phyloP scores from a whole-genome alignment of 2,888 invertebrate species.

The Patella depressa region DNA sequence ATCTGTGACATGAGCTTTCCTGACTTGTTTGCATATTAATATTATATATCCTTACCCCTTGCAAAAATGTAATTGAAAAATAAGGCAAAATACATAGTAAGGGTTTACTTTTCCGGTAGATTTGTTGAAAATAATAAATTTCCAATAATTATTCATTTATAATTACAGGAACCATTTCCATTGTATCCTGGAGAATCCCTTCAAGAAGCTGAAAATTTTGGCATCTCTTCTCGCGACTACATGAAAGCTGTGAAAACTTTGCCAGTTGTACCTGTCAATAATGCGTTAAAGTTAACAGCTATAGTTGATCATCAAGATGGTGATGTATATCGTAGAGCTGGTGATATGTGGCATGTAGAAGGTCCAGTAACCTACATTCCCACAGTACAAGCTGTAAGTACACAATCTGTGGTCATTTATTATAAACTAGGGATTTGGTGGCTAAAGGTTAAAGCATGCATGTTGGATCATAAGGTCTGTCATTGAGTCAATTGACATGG shows the following conservation, averaged over 20 bases:
- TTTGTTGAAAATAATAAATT: background rate
- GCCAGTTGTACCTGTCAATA: slow-evolving; percentile 55
- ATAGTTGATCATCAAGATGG: slow-evolving; percentile 52
- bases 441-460: no score
- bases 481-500: no score
- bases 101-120: no score
- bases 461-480: no score
- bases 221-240: slow-evolving; percentile 33
- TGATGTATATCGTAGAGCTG: slow-evolving; percentile 46
- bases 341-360: slow-evolving; percentile 63
- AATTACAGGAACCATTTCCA: slow-evolving; percentile 62
- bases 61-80: no score
- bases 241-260: slow-evolving; percentile 49
- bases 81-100: no score
- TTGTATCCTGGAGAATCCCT: slow-evolving; percentile 67
- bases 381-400: slow-evolving; percentile 53
- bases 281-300: slow-evolving; percentile 54
- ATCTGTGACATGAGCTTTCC: no score
- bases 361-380: slow-evolving; percentile 63
- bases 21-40: no score
- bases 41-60: no score
- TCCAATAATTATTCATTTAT: slow-evolving; percentile 6
- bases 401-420: no score
- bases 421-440: no score
- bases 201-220: slow-evolving; percentile 48